phyloP scores from a whole-genome alignment of 2,888 invertebrate species.

The Idaea aversata region DNA sequence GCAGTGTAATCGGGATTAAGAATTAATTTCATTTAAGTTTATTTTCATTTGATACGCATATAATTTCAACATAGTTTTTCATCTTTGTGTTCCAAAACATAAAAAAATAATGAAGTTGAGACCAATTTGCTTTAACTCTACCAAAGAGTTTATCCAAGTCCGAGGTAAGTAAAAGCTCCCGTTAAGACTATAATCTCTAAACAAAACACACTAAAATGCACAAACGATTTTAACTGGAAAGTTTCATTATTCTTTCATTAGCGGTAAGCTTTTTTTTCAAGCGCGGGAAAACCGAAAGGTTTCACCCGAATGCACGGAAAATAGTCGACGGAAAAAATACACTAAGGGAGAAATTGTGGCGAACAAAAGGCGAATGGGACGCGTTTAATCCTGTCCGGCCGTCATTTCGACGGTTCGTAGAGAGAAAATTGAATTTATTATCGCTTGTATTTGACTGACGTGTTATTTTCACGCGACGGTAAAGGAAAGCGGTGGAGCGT shows the following conservation, averaged over 20 bases:
- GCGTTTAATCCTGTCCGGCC: constrained; percentile 75
- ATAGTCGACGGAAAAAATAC: constrained; percentile 44
- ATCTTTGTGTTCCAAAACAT: background rate
- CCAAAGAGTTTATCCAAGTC: background rate
- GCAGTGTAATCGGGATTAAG: background rate
- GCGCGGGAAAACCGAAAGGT: constrained; percentile 37
- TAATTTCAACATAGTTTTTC: background rate
- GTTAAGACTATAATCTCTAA: constrained; percentile 9
- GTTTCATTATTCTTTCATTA: constrained; percentile 42
- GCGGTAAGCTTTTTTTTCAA: constrained; percentile 38
- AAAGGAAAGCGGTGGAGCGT: constrained; percentile 54
- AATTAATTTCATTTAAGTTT: background rate
- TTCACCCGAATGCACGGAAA: constrained; percentile 38
- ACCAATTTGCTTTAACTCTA: background rate
- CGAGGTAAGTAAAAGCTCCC: background rate
- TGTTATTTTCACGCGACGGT: constrained; percentile 76
- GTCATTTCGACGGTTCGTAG: constrained; percentile 62
- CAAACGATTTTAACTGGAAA: constrained; percentile 33
- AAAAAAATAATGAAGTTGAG: background rate
- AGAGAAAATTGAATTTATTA: constrained; percentile 79
- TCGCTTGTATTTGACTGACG: constrained; percentile 78
- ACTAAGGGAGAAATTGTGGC: constrained; percentile 56
- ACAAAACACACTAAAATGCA: constrained; percentile 12
- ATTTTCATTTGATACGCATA: background rate
- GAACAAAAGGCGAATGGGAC: constrained; percentile 74